Base-by-base conservation (phyloP, 2,797 vertebrate genomes). In the Diplodus puntazzo region DNA sequence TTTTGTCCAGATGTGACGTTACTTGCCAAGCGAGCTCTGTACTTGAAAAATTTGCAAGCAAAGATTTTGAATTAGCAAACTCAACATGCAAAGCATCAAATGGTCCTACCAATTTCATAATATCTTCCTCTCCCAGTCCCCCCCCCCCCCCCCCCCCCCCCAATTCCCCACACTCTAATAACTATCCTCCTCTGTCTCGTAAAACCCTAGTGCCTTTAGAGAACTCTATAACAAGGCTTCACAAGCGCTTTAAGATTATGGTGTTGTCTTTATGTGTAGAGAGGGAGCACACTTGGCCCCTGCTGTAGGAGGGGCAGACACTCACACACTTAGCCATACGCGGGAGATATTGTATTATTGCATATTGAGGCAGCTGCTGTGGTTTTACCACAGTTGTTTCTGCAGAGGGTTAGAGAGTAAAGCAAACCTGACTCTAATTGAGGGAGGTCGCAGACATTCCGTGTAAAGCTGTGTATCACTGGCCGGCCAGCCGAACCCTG, bases 211-310 rank as follows among this genome's bases (percentile, higher is more conserved):
- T 82, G 83, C 94, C 90, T 95, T 94, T 91, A 78, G 90, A 95
- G 87, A 91, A 94, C 87, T 94, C 93, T 90, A 93, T 94, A 95
- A 85, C 92, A 83, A 87, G 87, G 92, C 90, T 95, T 95, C 92
- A 95, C 92, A 87, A 93, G 92, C 79, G 63, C 92, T 92, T 93
- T 93, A 94, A 92, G 92, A 69, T 89, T 87, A 89, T 89, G 88
- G 88, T 70, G 91, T 93, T 94, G 95, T 88, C 91, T 92, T 93
- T 92, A 92, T 91, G 91, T 89, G 64, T 76, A 81, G 64, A 68
- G 77, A 77, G 88, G 70, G 86, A 86, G 82, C n/a, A 7, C 65
- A 77, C 80, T 89, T 71, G 84, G 87, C 75, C 77, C n/a, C 50
- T 43, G 79, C 81, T 75, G 73, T 69, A 88, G 79, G 57, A 75